A percentile compares a stretch with the other conserved stretches of the same genome.
Conservation (phyloP, 2,888 invertebrate genomes). For the Aproaerema taeniolella region DNA sequence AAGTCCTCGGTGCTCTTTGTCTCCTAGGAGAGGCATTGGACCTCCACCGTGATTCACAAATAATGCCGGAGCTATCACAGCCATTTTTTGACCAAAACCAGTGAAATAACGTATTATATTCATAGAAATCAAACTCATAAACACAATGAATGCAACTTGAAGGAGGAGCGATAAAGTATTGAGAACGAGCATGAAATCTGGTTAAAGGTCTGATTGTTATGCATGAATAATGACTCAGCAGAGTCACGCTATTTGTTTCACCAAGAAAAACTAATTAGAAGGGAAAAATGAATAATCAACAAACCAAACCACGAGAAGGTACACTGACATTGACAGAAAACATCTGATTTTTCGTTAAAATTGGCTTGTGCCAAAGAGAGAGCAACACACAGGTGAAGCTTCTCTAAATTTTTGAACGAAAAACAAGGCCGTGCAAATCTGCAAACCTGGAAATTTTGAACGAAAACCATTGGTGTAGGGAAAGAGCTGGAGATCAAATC, state of each 20-base stretch:
- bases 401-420: too few relatives aligned
- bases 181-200: conserved; percentile 58
- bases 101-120: conserved; percentile 59
- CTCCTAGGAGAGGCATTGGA: conserved; percentile 59
- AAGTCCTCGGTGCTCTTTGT: conserved; percentile 54
- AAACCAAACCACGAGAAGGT: too few relatives aligned
- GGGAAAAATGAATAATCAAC: too few relatives aligned
- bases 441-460: too few relatives aligned
- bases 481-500: too few relatives aligned
- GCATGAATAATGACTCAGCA: conserved; percentile 23
- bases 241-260: conserved; percentile 9
- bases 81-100: conserved; percentile 49
- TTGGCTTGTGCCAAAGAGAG: too few relatives aligned
- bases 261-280: conserved; percentile 2
- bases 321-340: too few relatives aligned
- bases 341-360: too few relatives aligned
- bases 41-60: conserved; percentile 71
- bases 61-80: conserved; percentile 56
- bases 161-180: conserved; percentile 59
- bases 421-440: too few relatives aligned
- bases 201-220: conserved; percentile 22
- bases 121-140: conserved; percentile 64
- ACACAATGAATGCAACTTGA: conserved; percentile 59
- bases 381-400: too few relatives aligned
- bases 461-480: too few relatives aligned